Conservation (phyloP, 2,113 vertebrate genomes). For the Silurus meridionalis region DNA sequence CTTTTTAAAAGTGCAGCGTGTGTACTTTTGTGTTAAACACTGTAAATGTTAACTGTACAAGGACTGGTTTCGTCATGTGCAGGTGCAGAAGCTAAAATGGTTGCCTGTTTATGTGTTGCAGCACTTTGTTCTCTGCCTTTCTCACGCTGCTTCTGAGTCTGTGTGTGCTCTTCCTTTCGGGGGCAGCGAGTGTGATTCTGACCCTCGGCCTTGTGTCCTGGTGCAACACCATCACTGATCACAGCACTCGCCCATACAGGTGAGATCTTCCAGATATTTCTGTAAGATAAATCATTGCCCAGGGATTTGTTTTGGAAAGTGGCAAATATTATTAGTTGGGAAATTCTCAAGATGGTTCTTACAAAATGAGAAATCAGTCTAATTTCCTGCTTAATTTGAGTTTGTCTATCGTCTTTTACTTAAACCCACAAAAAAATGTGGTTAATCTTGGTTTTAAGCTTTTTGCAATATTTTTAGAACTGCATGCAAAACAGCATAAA, state of each 20-base stretch:
- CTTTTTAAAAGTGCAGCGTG: neutral
- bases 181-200: conserved; percentile 71
- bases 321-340: too few species aligned
- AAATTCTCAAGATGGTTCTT: neutral
- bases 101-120: conserved; percentile 41
- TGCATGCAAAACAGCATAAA: neutral
- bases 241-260: conserved; percentile 69
- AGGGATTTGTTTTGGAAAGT: neutral
- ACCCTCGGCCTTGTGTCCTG: conserved; percentile 74
- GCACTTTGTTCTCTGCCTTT: conserved; percentile 77
- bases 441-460: neutral
- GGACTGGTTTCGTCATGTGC: neutral
- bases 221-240: conserved; percentile 75
- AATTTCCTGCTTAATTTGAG: neutral
- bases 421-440: neutral
- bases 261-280: conserved; percentile 27
- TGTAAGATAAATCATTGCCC: neutral
- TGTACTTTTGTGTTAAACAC: neutral
- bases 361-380: neutral
- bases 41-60: neutral
- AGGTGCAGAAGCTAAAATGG: neutral
- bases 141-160: conserved; percentile 75
- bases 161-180: conserved; percentile 74
- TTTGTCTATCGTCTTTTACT: neutral
- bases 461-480: neutral